A percentile compares a stretch with the other conserved stretches of the same genome.
Conservation (phyloP, 2,113 vertebrate genomes). For the Antechinus flavipes region DNA sequence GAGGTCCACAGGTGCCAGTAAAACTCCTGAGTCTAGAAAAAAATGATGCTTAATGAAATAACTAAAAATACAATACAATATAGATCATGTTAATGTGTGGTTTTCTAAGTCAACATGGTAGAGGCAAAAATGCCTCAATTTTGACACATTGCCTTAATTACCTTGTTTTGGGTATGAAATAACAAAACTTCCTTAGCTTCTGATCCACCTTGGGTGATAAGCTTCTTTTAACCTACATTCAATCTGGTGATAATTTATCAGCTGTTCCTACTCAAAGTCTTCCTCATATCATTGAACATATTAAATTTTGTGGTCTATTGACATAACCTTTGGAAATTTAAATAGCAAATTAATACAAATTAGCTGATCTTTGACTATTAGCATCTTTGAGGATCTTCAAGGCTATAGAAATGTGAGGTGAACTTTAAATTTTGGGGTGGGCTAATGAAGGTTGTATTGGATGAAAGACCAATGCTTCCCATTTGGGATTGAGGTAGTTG, state of each 20-base stretch:
- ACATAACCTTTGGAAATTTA: background rate
- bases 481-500: background rate
- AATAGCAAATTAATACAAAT: background rate
- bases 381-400: background rate
- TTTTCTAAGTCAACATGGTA: background rate
- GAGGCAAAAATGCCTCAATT: background rate
- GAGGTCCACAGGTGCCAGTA: too few relatives aligned
- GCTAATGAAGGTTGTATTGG: background rate
- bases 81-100: background rate
- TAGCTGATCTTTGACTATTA: background rate
- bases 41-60: background rate
- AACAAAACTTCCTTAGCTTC: background rate
- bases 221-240: background rate
- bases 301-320: background rate
- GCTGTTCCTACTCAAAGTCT: background rate
- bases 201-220: background rate
- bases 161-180: background rate
- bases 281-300: background rate
- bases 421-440: background rate
- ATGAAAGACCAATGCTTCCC: background rate
- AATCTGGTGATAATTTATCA: background rate
- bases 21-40: background rate
- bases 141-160: background rate
- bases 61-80: background rate
- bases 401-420: background rate